Percentiles rank a stretch among this genome's conserved stretches.
phyloP scores from a whole-genome alignment of 2,113 vertebrate genomes.

The Crotophaga sulcirostris region DNA sequence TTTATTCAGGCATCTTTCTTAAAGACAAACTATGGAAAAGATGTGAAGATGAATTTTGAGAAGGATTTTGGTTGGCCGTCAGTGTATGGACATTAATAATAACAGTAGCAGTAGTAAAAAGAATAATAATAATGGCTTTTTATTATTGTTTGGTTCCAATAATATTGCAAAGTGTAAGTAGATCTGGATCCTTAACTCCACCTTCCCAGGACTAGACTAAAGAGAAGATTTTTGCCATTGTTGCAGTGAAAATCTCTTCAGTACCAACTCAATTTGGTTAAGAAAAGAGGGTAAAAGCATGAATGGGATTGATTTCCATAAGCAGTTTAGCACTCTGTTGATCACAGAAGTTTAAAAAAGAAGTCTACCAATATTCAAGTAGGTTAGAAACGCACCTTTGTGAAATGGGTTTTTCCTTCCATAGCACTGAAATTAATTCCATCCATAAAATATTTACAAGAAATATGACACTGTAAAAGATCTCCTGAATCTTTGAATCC shows the following conservation, averaged over 20 bases:
- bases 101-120: no score
- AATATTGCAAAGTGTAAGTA: background rate
- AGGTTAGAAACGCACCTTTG: background rate
- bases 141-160: background rate
- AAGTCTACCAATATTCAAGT: background rate
- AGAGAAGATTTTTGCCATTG: background rate
- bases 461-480: background rate
- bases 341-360: background rate
- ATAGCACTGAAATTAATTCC: background rate
- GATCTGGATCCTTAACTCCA: background rate
- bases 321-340: background rate
- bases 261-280: background rate
- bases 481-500: background rate
- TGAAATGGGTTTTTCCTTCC: constrained; percentile 19
- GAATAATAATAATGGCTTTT: background rate
- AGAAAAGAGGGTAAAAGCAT: constrained; percentile 20
- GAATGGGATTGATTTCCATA: constrained; percentile 12
- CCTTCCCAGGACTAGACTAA: background rate
- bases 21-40: background rate
- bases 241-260: background rate
- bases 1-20: background rate
- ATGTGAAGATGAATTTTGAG: background rate
- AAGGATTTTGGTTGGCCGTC: background rate
- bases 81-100: background rate
- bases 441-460: background rate